phyloP scores from a whole-genome alignment of 2,888 invertebrate genomes.

The Cataglyphis rosenhaueri region DNA sequence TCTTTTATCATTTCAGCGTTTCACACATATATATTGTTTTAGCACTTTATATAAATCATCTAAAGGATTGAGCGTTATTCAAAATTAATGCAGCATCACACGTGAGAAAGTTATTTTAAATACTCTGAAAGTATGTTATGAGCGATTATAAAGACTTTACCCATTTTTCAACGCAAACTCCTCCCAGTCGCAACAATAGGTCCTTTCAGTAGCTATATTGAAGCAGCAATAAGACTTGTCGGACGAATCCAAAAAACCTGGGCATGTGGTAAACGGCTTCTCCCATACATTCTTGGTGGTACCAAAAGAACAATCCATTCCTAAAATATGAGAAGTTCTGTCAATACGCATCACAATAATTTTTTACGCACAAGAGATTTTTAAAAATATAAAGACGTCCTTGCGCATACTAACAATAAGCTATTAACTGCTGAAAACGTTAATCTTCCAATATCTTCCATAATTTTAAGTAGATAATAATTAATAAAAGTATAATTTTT shows the following conservation, averaged over 20 bases:
- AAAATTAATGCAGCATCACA: background rate
- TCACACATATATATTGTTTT: background rate
- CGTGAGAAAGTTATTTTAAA: background rate
- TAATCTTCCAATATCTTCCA: background rate
- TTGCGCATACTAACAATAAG: background rate
- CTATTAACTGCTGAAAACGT: background rate
- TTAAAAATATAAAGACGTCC: background rate
- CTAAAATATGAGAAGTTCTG: slow-evolving; percentile 41
- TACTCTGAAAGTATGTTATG: background rate
- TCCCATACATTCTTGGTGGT: slow-evolving; percentile 16
- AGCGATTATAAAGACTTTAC: slow-evolving; percentile 57
- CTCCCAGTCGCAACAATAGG: slow-evolving; percentile 73
- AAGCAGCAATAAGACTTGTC: slow-evolving; percentile 77
- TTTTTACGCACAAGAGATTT: background rate
- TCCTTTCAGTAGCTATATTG: slow-evolving; percentile 7
- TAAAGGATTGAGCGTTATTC: background rate
- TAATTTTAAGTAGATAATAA: background rate
- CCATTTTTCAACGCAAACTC: slow-evolving; percentile 69
- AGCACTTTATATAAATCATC: background rate
- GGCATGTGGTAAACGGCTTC: slow-evolving; percentile 64
- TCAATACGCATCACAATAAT: background rate
- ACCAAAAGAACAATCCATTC: slow-evolving; percentile 56
- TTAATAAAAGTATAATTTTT: background rate
- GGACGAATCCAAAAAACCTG: slow-evolving; percentile 63
- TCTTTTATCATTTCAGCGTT: background rate